phyloP scores from a whole-genome alignment of 2,113 vertebrate species.

The Callaeas wilsoni region DNA sequence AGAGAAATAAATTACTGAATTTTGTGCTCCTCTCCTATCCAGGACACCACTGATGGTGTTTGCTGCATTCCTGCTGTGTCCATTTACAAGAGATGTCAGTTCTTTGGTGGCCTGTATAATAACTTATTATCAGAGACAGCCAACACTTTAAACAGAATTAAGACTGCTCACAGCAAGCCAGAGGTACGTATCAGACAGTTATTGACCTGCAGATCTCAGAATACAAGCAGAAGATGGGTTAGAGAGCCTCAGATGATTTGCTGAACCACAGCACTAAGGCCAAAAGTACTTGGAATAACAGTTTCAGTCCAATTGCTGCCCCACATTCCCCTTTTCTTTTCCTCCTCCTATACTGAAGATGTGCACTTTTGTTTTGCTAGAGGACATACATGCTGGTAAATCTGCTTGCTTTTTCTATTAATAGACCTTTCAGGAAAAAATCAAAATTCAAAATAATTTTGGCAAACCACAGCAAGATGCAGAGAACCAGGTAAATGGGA shows the following conservation, averaged over 20 bases:
- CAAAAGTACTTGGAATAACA: background rate
- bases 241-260: accelerated
- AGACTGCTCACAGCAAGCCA: background rate
- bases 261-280: background rate
- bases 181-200: background rate
- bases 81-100: background rate
- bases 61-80: background rate
- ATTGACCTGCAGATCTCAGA: background rate
- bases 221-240: background rate
- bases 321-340: background rate
- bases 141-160: background rate
- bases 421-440: background rate
- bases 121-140: background rate
- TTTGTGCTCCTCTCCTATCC: background rate
- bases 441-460: background rate
- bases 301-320: background rate
- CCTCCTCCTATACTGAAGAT: background rate
- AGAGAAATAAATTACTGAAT: background rate
- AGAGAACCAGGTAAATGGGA: background rate
- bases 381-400: background rate
- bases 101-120: background rate
- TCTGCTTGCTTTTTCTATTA: background rate
- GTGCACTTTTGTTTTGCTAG: background rate
- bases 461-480: background rate
- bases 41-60: background rate